These are phyloP conservation scores for Crypturellus tataupa DNA, from an alignment of 2,797 vertebrate genomes.

Conservation along the genomic window DNA sequence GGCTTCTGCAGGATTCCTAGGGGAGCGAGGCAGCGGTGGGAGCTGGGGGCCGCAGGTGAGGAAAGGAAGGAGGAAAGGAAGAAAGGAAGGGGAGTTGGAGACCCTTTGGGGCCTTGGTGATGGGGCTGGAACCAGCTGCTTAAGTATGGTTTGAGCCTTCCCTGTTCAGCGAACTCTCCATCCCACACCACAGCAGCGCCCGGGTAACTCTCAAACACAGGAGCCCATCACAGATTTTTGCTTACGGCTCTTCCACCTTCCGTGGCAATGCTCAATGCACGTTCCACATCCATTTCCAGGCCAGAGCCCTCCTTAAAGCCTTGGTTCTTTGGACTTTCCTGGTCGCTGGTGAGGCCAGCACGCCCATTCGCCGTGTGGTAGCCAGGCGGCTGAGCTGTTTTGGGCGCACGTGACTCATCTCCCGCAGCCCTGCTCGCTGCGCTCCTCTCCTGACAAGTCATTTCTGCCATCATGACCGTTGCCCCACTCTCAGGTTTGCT, in stretches of 20 bases:
- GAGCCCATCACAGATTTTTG: background rate
- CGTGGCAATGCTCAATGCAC: background rate
- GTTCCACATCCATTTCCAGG: background rate
- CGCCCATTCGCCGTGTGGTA: no score
- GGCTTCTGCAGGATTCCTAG: background rate
- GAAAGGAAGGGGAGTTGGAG: no score
- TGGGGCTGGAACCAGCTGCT: background rate
- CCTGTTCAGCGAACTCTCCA: background rate
- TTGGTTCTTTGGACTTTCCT: background rate
- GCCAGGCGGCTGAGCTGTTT: constrained; percentile 77
- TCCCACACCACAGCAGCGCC: background rate
- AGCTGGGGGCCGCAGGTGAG: no score
- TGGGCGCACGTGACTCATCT: constrained; percentile 75
- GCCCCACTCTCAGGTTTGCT: constrained; percentile 77
- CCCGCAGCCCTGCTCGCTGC: constrained; percentile 34
- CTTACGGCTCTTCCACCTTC: background rate
- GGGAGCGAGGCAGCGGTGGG: background rate
- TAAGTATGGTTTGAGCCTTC: background rate
- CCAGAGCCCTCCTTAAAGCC: background rate
- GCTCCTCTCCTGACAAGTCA: constrained; percentile 45
- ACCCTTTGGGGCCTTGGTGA: no score
- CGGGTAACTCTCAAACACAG: background rate
- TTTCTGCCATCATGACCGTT: constrained; percentile 68
- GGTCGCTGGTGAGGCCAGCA: no score
- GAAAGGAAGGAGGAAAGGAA: no score